A percentile compares a stretch with the other conserved stretches of the same genome.
Evolutionary conservation across 2,888 invertebrate species (phyloP).

Genomic region (Galerucella pusilla): DNA sequence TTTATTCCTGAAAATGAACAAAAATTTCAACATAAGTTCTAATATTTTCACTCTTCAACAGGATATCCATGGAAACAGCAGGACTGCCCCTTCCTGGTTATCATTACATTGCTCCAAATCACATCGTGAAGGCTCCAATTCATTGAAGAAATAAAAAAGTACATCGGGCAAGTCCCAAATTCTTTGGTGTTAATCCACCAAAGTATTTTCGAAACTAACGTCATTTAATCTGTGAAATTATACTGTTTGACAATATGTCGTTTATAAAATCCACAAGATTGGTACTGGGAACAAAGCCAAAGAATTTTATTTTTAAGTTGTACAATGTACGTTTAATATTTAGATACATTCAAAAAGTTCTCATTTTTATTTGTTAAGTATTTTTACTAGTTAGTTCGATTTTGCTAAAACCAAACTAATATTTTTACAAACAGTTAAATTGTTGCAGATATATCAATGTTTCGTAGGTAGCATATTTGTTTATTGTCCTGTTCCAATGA

Average conservation of each 20-base stretch:
- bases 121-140: constrained; percentile 92
- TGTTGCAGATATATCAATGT: constrained; percentile 46
- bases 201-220: constrained; percentile 28
- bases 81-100: constrained; percentile 91
- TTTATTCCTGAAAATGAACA: neutral
- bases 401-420: constrained; percentile 45
- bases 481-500: constrained; percentile 43
- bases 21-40: neutral
- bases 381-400: constrained; percentile 48
- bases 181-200: constrained; percentile 61
- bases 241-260: constrained; percentile 61
- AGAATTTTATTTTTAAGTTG: constrained; percentile 79
- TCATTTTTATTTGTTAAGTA: constrained; percentile 49
- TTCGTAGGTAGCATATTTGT: constrained; percentile 39
- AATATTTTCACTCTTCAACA: constrained; percentile 58
- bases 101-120: constrained; percentile 92
- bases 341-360: constrained; percentile 60
- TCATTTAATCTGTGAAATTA: constrained; percentile 56
- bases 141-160: constrained; percentile 68
- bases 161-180: constrained; percentile 60
- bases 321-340: constrained; percentile 64
- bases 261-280: constrained; percentile 65
- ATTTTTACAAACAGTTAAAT: constrained; percentile 47
- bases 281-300: constrained; percentile 87
- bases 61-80: constrained; percentile 96